Conservation (phyloP, 2,797 vertebrate genomes). For the Paramormyrops hopkinsi region DNA sequence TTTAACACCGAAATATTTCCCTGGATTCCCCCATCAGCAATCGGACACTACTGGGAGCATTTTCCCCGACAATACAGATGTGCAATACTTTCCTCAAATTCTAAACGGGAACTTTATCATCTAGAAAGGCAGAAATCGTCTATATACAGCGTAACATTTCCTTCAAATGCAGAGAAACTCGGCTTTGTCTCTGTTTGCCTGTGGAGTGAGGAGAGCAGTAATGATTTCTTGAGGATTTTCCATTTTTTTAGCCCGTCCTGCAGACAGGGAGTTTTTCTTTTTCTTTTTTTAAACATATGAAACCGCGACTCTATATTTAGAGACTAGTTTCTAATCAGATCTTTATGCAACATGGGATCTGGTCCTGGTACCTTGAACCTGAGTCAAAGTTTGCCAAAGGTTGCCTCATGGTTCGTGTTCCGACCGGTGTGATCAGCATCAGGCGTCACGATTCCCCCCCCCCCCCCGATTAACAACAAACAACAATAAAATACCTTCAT, state of each 20-base stretch:
- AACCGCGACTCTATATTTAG: conserved; percentile 20
- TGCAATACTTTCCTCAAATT: not conserved
- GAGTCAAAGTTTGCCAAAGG: conserved; percentile 40
- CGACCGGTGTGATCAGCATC: conserved; percentile 34
- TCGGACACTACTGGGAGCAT: not conserved
- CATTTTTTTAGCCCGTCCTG: not conserved
- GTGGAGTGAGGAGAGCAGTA: not conserved
- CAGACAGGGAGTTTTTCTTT: not conserved
- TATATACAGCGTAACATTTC: not conserved
- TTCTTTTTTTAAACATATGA: not conserved
- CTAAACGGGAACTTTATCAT: not conserved
- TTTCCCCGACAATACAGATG: not conserved
- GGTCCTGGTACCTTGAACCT: conserved; percentile 57
- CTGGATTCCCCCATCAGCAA: not conserved
- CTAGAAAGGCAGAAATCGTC: not conserved
- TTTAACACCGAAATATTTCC: not conserved
- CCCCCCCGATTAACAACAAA: not conserved
- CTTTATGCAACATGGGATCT: conserved; percentile 25
- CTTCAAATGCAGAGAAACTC: not conserved
- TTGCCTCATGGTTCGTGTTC: conserved; percentile 47
- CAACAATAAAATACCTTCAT: not conserved
- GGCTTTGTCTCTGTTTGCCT: not conserved
- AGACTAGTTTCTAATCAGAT: conserved; percentile 15
- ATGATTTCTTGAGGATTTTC: not conserved
- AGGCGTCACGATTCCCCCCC: not conserved